Evolutionary conservation across 2,113 vertebrate species (phyloP).

Genomic region (Macrotus californicus): DNA sequence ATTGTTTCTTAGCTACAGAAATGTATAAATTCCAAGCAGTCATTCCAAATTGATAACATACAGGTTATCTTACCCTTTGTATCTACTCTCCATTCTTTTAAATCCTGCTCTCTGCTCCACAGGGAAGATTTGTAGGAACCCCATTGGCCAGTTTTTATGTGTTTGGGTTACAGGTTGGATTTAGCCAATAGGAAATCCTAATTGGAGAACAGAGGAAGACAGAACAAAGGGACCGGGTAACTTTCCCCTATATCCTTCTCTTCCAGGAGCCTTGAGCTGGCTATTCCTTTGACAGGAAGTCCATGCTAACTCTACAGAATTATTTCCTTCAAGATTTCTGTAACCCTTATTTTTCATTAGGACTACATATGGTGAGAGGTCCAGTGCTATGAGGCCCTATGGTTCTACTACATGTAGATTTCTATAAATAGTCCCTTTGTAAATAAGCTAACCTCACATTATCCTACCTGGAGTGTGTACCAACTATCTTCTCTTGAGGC

Average conservation of each 20-base stretch:
- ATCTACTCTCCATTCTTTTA: background rate
- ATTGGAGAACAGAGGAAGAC: background rate
- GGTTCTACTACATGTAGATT: background rate
- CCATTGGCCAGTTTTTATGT: background rate
- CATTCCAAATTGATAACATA: background rate
- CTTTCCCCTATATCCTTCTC: background rate
- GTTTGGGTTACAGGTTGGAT: background rate
- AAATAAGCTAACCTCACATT: background rate
- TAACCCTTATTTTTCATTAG: background rate
- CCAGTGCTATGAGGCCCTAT: rapidly evolving
- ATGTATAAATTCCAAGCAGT: background rate
- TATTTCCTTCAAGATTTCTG: background rate
- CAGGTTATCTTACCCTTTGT: background rate
- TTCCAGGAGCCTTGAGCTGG: background rate
- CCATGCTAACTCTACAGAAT: background rate
- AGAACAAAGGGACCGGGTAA: background rate
- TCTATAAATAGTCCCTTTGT: background rate
- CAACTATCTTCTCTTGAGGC: background rate
- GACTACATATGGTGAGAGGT: background rate
- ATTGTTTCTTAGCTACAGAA: background rate
- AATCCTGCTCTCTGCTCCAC: background rate
- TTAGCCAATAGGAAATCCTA: background rate
- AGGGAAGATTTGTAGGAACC: background rate
- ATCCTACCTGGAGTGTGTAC: background rate
- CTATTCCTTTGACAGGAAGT: background rate